phyloP scores from a whole-genome alignment of 2,113 vertebrate species.

The Nyctereutes procyonoides region DNA sequence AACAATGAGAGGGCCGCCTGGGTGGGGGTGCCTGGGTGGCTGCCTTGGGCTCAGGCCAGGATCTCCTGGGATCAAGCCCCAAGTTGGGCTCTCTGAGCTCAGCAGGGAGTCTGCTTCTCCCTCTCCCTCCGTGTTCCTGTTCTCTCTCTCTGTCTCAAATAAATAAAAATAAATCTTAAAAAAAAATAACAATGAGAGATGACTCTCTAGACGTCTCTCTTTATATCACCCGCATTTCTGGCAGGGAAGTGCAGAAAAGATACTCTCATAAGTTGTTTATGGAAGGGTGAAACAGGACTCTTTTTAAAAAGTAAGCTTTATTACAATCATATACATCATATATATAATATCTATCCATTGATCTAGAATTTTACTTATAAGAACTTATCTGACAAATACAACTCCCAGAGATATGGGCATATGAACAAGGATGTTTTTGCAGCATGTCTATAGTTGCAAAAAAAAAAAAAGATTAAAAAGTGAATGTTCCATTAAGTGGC shows the following conservation, averaged over 20 bases:
- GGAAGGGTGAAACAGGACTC: neutral
- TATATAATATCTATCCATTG: neutral
- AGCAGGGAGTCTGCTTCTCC: no score
- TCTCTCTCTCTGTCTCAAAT: no score
- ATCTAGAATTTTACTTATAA: neutral
- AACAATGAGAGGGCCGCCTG: neutral
- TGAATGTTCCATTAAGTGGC: neutral
- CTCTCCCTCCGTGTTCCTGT: no score
- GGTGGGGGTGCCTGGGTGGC: no score
- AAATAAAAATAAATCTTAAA: no score
- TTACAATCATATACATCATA: neutral
- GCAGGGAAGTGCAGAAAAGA: neutral
- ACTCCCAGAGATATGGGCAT: neutral
- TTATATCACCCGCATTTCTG: neutral
- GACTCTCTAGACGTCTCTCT: neutral
- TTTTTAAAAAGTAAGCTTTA: conserved; percentile 18
- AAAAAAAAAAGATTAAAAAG: neutral
- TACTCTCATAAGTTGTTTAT: neutral
- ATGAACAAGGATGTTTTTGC: neutral
- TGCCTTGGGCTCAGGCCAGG: no score
- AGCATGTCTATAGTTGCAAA: neutral
- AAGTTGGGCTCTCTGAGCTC: no score
- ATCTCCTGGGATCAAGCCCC: no score
- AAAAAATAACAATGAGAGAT: neutral
- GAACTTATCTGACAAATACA: neutral